A percentile compares a stretch with the other conserved stretches of the same genome.
Conservation (phyloP, 2,113 vertebrate species). For the Daboia siamensis region DNA sequence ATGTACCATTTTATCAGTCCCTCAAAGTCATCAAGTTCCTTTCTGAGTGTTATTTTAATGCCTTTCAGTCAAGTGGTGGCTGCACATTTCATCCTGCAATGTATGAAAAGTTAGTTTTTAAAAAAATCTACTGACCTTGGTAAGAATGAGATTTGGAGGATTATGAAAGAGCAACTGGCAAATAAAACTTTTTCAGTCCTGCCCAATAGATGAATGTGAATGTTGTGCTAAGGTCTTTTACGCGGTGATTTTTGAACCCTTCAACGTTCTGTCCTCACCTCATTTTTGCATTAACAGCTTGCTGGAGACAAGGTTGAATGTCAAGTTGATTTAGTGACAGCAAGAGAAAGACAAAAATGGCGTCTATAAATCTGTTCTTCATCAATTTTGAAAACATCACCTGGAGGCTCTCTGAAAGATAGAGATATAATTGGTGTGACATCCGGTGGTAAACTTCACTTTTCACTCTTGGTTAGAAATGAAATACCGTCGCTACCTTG, state of each 20-base stretch:
- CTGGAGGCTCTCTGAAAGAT: not conserved
- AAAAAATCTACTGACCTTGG: not conserved
- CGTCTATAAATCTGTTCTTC: slow-evolving; percentile 18
- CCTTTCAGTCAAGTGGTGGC: too few species aligned
- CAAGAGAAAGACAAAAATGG: not conserved
- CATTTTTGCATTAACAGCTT: not conserved
- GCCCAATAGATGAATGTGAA: not conserved
- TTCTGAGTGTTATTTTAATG: too few species aligned
- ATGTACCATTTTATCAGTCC: too few species aligned
- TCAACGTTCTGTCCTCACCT: not conserved
- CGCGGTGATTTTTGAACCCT: too few species aligned
- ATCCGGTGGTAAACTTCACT: not conserved
- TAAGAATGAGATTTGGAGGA: not conserved
- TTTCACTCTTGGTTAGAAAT: slow-evolving; percentile 20
- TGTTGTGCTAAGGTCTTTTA: not conserved
- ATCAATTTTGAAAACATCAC: slow-evolving; percentile 18
- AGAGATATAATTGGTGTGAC: not conserved
- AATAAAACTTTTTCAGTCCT: not conserved
- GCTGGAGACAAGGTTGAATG: not conserved
- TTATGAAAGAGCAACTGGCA: not conserved
- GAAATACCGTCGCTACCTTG: not conserved
- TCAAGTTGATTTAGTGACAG: slow-evolving; percentile 6
- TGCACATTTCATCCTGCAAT: not conserved
- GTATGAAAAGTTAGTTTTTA: not conserved
- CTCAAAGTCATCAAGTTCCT: too few species aligned